Percentiles rank a stretch among this genome's conserved stretches.
Evolutionary conservation across 2,888 invertebrate species (phyloP).

Genomic region (Drosophila ezoana): DNA sequence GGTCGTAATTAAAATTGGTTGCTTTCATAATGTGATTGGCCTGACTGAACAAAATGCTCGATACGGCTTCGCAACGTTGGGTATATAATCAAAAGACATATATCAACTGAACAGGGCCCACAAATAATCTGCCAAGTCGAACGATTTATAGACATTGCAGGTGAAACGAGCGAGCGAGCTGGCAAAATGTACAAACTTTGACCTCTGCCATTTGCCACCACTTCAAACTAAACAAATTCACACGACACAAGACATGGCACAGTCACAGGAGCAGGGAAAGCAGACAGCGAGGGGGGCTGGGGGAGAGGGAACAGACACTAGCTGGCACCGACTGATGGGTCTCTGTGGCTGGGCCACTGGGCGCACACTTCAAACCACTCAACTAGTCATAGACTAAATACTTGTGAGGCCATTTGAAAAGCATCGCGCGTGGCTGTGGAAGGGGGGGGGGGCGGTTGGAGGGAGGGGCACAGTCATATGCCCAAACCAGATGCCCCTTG

Average conservation of each 20-base stretch:
- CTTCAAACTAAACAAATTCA: conserved; percentile 73
- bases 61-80: conserved; percentile 19
- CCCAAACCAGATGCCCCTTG: conserved; percentile 38
- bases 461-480: conserved; percentile 1
- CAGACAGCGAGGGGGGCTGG: not conserved
- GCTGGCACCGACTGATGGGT: conserved; percentile 8
- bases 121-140: conserved; percentile 57
- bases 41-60: conserved; percentile 37
- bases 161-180: conserved; percentile 22
- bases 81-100: conserved; percentile 62
- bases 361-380: conserved; percentile 70
- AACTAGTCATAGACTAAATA: conserved; percentile 76
- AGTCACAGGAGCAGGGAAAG: not conserved
- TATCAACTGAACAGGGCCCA: conserved; percentile 50
- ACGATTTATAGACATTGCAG: conserved; percentile 58
- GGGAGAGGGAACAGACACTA: not conserved
- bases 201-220: conserved; percentile 49
- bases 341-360: conserved; percentile 29
- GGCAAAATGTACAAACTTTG: conserved; percentile 49
- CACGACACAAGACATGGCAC: conserved; percentile 54
- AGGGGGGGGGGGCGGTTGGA: not conserved
- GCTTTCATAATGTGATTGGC: conserved; percentile 79
- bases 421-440: not conserved
- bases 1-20: conserved; percentile 77
- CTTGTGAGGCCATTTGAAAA: conserved; percentile 59